Conservation (phyloP, 2,113 vertebrate species). For the Garra rufa region DNA sequence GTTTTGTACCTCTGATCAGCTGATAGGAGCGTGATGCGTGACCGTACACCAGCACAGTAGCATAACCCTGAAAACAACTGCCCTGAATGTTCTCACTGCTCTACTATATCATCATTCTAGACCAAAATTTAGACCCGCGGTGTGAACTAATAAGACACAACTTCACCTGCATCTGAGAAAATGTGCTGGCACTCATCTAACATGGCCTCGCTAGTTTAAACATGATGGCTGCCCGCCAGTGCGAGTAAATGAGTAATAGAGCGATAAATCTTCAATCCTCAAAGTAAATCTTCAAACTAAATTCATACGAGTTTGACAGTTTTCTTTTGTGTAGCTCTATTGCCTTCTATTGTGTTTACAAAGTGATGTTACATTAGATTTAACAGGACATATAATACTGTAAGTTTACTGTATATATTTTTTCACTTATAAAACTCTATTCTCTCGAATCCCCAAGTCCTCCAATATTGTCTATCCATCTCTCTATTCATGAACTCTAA, state of each 20-base stretch:
- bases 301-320: not conserved
- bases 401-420: not conserved
- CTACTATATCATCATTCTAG: constrained; percentile 59
- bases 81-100: constrained; percentile 59
- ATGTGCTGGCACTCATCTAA: constrained; percentile 56
- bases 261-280: constrained; percentile 48
- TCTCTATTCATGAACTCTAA: constrained; percentile 3
- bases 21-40: not conserved
- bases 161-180: constrained; percentile 64
- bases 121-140: constrained; percentile 68
- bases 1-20: not conserved
- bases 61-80: constrained; percentile 61
- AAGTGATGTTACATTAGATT: not conserved
- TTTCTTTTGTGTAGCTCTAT: not conserved
- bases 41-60: not conserved
- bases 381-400: not conserved
- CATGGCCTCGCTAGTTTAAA: constrained; percentile 53
- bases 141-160: constrained; percentile 64
- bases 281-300: constrained; percentile 19
- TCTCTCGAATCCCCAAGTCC: not conserved
- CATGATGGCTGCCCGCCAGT: constrained; percentile 47
- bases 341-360: not conserved
- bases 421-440: not conserved
- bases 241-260: constrained; percentile 50
- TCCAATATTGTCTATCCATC: not conserved